Base-by-base conservation (phyloP, 2,888 invertebrate genomes). In the Venusia cambrica region DNA sequence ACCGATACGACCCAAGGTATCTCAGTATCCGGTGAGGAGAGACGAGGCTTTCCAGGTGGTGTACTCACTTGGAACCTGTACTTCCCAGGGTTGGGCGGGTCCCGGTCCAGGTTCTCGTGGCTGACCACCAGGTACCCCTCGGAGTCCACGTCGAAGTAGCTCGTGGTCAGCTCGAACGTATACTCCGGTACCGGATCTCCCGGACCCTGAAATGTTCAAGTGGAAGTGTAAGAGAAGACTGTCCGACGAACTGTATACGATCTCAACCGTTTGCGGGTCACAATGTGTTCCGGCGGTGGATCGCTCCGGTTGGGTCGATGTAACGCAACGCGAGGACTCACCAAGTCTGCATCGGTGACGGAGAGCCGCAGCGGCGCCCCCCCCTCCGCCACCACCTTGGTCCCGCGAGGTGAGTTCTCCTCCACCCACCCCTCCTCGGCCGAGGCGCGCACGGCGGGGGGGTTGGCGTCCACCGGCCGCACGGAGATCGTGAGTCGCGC, bases 381-480 rank as follows among this genome's bases (percentile, higher is more conserved):
- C 5, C 87, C 78, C 0, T 66, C 64, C 58, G 94, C 94, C 29
- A 94, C 65, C 2, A 97, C 93, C 62, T 90, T 90, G 1, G 95
- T 95, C n/a, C 96, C 96, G 28, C 93, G 89, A 0, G 94, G 91
- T 0, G 96, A 93, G 66, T 96, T 96, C 70, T 97, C 96, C 58
- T 94, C 92, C 0, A 96, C 95, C 55, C 89, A 90, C 0, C 96
- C 96, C 58, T 94, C 93, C 8, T 90, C 88, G 1, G 92, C 88
- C 0, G 93, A 90, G 0, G 94, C 90, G 2, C 88, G 80, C 29
- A 96, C 93, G 10, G 92, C 91, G 0, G 96, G 96, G 0, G 95
- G 95, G 74, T 93, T 93, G 6, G 94, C 92, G 73, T 97, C 96
- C 0, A 96, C 94, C 0, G 96, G 95, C 44, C 95, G 92, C 0